These are phyloP conservation scores for Apodemia mormo DNA, from an alignment of 2,888 invertebrate species.

Conservation along the genomic window DNA sequence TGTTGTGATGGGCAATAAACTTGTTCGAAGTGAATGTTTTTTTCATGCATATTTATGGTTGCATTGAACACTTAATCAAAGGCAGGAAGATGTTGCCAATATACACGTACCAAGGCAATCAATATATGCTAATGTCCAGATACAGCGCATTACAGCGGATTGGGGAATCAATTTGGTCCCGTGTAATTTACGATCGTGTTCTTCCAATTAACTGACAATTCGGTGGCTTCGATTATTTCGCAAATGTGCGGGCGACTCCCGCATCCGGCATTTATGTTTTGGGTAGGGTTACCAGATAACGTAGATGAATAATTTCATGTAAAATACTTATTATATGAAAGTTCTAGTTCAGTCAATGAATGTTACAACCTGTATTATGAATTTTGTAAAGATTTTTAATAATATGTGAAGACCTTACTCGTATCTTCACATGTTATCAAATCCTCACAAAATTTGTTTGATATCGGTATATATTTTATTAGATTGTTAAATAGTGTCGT, in stretches of 20 bases:
- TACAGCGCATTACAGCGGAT: constrained; percentile 42
- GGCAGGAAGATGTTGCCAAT: constrained; percentile 48
- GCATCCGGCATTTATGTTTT: constrained; percentile 76
- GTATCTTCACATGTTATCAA: too few relatives aligned
- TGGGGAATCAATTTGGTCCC: constrained; percentile 72
- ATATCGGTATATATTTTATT: too few relatives aligned
- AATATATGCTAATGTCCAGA: constrained; percentile 66
- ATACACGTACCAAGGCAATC: constrained; percentile 51
- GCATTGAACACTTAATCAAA: constrained; percentile 61
- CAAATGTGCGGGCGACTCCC: constrained; percentile 79
- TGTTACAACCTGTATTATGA: too few relatives aligned
- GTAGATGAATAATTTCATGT: too few relatives aligned
- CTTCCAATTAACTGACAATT: constrained; percentile 79
- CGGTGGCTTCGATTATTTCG: constrained; percentile 80
- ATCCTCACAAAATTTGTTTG: too few relatives aligned
- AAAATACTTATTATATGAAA: neutral
- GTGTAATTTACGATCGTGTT: constrained; percentile 74
- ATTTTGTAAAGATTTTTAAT: too few relatives aligned
- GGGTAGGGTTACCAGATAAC: neutral
- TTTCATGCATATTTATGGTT: constrained; percentile 50
- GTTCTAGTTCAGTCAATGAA: too few relatives aligned
- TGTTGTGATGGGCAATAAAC: neutral
- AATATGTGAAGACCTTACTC: too few relatives aligned
- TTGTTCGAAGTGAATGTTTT: neutral
- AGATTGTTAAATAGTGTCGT: too few relatives aligned